Conservation (phyloP, 2,888 invertebrate genomes). For the Creontiades dilutus region DNA sequence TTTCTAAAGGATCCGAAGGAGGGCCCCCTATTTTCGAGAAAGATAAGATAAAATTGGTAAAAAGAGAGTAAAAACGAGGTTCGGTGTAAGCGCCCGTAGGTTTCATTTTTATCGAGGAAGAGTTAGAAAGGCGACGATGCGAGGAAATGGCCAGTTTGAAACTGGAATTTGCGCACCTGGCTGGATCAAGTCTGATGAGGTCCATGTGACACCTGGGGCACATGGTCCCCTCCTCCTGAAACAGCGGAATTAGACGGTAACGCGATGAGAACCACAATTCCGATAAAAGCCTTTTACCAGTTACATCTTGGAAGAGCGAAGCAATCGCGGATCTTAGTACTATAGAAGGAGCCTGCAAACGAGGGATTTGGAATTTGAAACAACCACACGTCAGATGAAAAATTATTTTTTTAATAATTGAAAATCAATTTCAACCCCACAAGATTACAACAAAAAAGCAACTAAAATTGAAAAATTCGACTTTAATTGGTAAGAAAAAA, state of each 20-base stretch:
- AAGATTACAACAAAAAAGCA: too few relatives aligned
- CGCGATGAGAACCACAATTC: conserved; percentile 19
- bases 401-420: too few relatives aligned
- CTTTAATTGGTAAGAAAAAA: too few relatives aligned
- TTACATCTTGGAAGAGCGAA: neutral
- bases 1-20: neutral
- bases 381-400: too few relatives aligned
- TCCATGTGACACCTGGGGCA: conserved; percentile 31
- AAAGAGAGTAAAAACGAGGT: conserved; percentile 1
- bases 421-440: too few relatives aligned
- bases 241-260: neutral
- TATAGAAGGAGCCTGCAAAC: neutral
- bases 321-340: neutral
- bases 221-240: neutral
- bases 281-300: conserved; percentile 24
- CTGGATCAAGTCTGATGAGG: neutral
- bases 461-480: too few relatives aligned
- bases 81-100: conserved; percentile 1
- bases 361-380: too few relatives aligned
- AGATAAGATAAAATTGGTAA: conserved; percentile 50
- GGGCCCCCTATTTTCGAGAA: conserved; percentile 12
- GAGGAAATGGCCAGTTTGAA: conserved; percentile 49
- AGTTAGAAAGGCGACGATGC: conserved; percentile 20
- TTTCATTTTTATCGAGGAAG: neutral
- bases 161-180: neutral